Base-by-base conservation (phyloP, 2,797 vertebrate genomes). In the Galaxias olidus region DNA sequence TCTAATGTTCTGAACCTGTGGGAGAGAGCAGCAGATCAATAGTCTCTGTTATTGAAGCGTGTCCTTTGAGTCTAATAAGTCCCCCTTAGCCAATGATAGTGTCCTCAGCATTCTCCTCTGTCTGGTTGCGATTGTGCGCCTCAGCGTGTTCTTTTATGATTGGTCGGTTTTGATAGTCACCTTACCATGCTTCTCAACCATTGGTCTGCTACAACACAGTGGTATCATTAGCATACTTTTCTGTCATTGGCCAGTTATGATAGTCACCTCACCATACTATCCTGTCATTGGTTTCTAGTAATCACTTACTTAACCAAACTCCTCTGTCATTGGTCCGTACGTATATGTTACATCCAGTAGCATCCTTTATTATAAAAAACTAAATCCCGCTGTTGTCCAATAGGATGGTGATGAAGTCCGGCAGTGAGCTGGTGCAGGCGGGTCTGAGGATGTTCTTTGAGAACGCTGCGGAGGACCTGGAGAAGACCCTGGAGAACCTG, bases 331-430 rank as follows among this genome's bases (percentile, higher is more conserved):
- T 30, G 30, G 30, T 30, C 30, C 30, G 6, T 30, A 30, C 30
- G 2, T 30, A 30, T 30, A 30, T n/a, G n/a, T n/a, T n/a, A n/a
- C n/a, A n/a, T n/a, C n/a, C 30, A 30, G 30, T 30, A 30, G 30
- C 30, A 30, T 30, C 30, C 30, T 30, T 30, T 30, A 30, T 30
- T 6, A 30, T 3, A 30, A 30, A 30, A 30, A 30, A 3, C 2
- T 30, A 2, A 6, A 30, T 30, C 30, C 30, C 30, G 30, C 30
- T 69, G 67, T 30, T 12, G 59, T 58, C 72, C 46, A 77, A 50
- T 88, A 99, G 98, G 89, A 98, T 96, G 0, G 98, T 99, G 78
- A 98, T 99, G 97, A 99, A 98, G 89, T 98, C 97, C 0, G 95
- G 95, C 72, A 96, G 95, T 0, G 96, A 99, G 86, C 86, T 93